Evolutionary conservation across 2,797 vertebrate genomes (phyloP).

Genomic region (Stomatorhinus walkeri): DNA sequence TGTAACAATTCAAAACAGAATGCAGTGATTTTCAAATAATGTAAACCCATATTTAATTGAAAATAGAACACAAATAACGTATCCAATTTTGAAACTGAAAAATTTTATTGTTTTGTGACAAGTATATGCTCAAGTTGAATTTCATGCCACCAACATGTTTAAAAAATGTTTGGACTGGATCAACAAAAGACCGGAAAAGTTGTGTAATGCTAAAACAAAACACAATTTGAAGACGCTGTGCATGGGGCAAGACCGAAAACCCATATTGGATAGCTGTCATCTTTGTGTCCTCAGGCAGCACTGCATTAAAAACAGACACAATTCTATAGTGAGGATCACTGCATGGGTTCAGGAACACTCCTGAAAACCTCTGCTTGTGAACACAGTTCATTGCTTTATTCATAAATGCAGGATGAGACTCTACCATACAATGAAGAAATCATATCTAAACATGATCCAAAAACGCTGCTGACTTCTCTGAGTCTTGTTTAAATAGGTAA

Average conservation of each 20-base stretch:
- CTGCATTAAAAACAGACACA: neutral
- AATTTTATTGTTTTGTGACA: neutral
- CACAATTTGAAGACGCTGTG: neutral
- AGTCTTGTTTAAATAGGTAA: neutral
- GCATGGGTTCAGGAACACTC: neutral
- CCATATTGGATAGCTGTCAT: neutral
- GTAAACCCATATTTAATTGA: neutral
- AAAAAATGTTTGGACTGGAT: neutral
- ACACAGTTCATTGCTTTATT: neutral
- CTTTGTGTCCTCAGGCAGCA: neutral
- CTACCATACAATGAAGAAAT: neutral
- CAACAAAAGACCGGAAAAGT: neutral
- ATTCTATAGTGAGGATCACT: neutral
- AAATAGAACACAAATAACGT: neutral
- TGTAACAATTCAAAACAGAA: neutral
- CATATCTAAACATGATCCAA: neutral
- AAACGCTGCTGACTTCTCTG: neutral
- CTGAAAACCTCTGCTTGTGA: neutral
- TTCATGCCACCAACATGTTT: neutral
- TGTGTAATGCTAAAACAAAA: neutral
- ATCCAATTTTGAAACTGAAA: neutral
- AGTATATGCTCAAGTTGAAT: neutral
- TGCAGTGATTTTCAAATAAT: neutral
- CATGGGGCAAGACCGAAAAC: neutral
- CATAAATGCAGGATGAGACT: neutral